These are phyloP conservation scores for Mythimna ferrago DNA, from an alignment of 2,888 invertebrate species.

Conservation along the genomic window DNA sequence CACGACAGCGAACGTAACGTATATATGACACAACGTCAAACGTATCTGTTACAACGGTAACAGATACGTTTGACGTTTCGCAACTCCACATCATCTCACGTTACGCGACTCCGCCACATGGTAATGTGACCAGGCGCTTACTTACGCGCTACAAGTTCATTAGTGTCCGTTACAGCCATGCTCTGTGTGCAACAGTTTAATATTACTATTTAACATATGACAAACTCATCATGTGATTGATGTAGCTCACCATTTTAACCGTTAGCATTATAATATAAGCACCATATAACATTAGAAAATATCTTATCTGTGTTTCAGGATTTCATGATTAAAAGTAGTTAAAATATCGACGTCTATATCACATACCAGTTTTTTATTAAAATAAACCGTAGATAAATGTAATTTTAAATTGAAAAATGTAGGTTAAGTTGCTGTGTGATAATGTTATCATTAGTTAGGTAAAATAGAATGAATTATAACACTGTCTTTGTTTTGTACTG, in stretches of 20 bases:
- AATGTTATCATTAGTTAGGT: conserved; percentile 68
- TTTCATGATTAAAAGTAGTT: conserved; percentile 52
- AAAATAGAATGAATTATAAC: conserved; percentile 41
- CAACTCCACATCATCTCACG: too few relatives aligned
- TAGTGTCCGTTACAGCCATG: background rate
- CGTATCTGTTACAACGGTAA: too few relatives aligned
- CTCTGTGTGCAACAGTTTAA: background rate
- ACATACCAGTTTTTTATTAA: conserved; percentile 49
- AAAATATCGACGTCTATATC: conserved; percentile 55
- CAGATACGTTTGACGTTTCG: too few relatives aligned
- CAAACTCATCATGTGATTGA: conserved; percentile 27
- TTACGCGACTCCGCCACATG: too few relatives aligned
- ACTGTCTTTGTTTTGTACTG: conserved; percentile 7
- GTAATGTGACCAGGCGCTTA: too few relatives aligned
- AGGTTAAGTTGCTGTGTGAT: conserved; percentile 70
- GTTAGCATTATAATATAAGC: conserved; percentile 57
- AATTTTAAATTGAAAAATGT: conserved; percentile 46
- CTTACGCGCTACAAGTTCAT: background rate
- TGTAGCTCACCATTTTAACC: conserved; percentile 24
- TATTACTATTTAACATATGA: background rate
- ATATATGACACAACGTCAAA: too few relatives aligned
- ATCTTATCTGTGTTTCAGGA: conserved; percentile 36
- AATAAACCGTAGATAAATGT: conserved; percentile 28
- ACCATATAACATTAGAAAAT: conserved; percentile 44
- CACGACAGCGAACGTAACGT: too few relatives aligned